Conservation (phyloP, 2,888 invertebrate genomes). For the Zaprionus bogoriensis region DNA sequence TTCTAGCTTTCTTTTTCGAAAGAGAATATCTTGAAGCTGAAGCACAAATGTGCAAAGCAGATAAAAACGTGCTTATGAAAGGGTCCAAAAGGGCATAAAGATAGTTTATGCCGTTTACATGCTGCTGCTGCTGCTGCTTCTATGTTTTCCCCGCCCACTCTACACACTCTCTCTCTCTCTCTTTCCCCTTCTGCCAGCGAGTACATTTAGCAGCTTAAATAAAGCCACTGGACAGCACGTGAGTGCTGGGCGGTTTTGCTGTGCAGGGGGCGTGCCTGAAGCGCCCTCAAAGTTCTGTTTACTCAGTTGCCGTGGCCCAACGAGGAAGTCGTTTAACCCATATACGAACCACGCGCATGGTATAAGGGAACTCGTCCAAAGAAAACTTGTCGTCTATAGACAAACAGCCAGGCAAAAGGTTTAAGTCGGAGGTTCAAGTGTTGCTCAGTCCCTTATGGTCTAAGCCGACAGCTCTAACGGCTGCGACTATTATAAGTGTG, state of each 20-base stretch:
- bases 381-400: slow-evolving; percentile 36
- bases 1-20: slow-evolving; percentile 2
- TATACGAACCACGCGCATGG: slow-evolving; percentile 35
- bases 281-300: slow-evolving; percentile 50
- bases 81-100: slow-evolving; percentile 60
- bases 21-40: slow-evolving; percentile 29
- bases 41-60: slow-evolving; percentile 70
- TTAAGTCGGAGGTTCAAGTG: slow-evolving; percentile 38
- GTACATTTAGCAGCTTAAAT: slow-evolving; percentile 33
- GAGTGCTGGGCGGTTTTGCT: not conserved
- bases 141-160: too few species aligned
- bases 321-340: slow-evolving; percentile 73
- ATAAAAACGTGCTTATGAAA: slow-evolving; percentile 74
- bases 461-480: slow-evolving; percentile 43
- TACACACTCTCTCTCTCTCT: not conserved
- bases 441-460: slow-evolving; percentile 37
- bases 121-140: too few species aligned
- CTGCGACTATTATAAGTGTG: slow-evolving; percentile 55
- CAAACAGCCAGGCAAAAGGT: slow-evolving; percentile 4
- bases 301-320: slow-evolving; percentile 29
- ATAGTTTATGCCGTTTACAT: slow-evolving; percentile 56
- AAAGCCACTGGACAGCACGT: slow-evolving; percentile 46
- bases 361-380: too few species aligned
- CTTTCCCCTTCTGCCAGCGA: slow-evolving; percentile 22
- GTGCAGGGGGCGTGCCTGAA: slow-evolving; percentile 30